Evolutionary conservation across 2,888 invertebrate species (phyloP).

Genomic region (Clusia tigrina): DNA sequence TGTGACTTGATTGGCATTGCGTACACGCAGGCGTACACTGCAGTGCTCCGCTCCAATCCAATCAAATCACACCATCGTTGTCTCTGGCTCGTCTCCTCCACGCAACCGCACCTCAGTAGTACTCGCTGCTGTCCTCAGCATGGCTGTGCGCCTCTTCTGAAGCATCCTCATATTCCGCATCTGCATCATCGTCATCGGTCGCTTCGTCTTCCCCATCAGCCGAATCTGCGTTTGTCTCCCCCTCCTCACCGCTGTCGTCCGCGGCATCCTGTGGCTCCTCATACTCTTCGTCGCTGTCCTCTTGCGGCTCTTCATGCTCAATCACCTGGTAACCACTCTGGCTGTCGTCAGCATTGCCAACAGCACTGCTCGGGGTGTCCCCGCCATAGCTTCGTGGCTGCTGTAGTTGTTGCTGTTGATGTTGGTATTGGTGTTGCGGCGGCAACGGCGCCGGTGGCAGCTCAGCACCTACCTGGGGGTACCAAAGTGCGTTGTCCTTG

Average conservation of each 20-base stretch:
- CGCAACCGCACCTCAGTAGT: not conserved
- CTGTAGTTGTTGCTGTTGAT: constrained; percentile 22
- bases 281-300: constrained; percentile 7
- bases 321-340: not conserved
- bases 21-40: too few species aligned
- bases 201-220: too few species aligned
- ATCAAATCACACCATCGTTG: too few species aligned
- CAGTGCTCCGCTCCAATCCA: too few species aligned
- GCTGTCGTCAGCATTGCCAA: not conserved
- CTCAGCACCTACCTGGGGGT: constrained; percentile 30
- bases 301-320: not conserved
- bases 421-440: constrained; percentile 1
- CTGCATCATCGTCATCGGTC: too few species aligned
- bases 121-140: not conserved
- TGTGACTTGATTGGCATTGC: too few species aligned
- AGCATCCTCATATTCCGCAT: too few species aligned
- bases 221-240: constrained; percentile 29
- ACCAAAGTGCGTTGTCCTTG: constrained; percentile 32
- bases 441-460: constrained; percentile 28
- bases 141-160: not conserved
- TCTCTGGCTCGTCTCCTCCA: too few species aligned
- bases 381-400: constrained; percentile 11
- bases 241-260: constrained; percentile 24
- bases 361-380: too few species aligned
- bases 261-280: constrained; percentile 22